Conservation (phyloP, 2,888 invertebrate species). For the Notodromas monacha region DNA sequence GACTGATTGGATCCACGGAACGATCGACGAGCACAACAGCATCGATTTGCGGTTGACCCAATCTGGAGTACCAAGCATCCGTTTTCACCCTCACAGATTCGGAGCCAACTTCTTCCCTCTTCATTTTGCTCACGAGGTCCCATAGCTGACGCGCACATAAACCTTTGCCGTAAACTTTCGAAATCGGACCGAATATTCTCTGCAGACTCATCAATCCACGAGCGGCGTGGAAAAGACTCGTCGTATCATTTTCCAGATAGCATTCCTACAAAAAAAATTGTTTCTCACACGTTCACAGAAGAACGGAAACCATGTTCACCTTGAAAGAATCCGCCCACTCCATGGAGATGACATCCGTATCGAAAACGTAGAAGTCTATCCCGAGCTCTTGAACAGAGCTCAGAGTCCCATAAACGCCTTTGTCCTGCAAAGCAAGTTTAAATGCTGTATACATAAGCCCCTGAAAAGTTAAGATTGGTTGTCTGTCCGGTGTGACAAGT, state of each 20-base stretch:
- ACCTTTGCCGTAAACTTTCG: conserved; percentile 62
- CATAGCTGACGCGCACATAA: conserved; percentile 54
- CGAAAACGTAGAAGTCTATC: conserved; percentile 61
- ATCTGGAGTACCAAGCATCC: conserved; percentile 13
- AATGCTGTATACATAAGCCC: too few species aligned
- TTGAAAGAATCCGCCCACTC: conserved; percentile 43
- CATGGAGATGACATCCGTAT: conserved; percentile 68
- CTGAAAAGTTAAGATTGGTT: too few species aligned
- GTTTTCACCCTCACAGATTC: background rate
- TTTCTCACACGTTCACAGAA: background rate
- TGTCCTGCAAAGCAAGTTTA: conserved; percentile 23
- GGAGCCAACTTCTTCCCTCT: conserved; percentile 20
- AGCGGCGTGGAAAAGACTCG: conserved; percentile 52
- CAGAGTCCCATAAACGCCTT: conserved; percentile 43
- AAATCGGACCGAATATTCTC: conserved; percentile 55
- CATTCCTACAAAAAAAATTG: conserved; percentile 26
- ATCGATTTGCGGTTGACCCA: conserved; percentile 43
- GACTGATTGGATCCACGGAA: conserved; percentile 59
- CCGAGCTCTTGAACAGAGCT: conserved; percentile 45
- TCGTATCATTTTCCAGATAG: conserved; percentile 57
- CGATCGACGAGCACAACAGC: conserved; percentile 65
- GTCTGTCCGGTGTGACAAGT: too few species aligned
- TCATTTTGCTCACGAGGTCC: conserved; percentile 43
- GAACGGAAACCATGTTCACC: conserved; percentile 21
- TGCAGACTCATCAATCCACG: conserved; percentile 54